These are phyloP conservation scores for Neocrepidodera transversa DNA, from an alignment of 2,888 invertebrate species.

Conservation along the genomic window DNA sequence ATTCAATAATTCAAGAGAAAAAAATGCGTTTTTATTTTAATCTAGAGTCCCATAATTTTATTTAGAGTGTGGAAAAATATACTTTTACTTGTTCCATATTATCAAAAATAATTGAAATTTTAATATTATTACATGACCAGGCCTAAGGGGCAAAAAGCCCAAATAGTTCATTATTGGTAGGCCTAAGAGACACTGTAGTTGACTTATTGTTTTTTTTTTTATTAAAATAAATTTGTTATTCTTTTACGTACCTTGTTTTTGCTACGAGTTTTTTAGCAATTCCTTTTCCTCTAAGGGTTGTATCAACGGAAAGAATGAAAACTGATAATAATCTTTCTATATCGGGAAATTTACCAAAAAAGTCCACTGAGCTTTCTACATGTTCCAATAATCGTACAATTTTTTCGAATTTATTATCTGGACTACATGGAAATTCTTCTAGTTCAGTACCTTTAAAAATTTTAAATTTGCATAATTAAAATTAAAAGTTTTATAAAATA, in stretches of 20 bases:
- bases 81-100: too few species aligned
- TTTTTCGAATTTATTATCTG: slow-evolving; percentile 69
- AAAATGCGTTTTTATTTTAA: background rate
- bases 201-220: too few species aligned
- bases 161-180: too few species aligned
- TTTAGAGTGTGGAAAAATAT: background rate
- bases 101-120: too few species aligned
- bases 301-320: slow-evolving; percentile 15
- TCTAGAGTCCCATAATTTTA: background rate
- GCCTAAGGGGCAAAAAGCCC: too few species aligned
- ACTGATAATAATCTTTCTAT: slow-evolving; percentile 55
- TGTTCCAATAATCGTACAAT: slow-evolving; percentile 68
- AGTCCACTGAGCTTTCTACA: slow-evolving; percentile 65
- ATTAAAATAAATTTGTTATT: too few species aligned
- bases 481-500: too few species aligned
- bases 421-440: slow-evolving; percentile 35
- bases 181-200: too few species aligned
- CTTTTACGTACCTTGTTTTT: slow-evolving; percentile 2
- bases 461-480: too few species aligned
- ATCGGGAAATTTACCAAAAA: slow-evolving; percentile 66
- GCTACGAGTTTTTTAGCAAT: slow-evolving; percentile 9
- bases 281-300: slow-evolving; percentile 16
- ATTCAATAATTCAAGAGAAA: too few species aligned
- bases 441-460: background rate
- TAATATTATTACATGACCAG: too few species aligned